Evolutionary conservation across 2,113 vertebrate species (phyloP).

Genomic region (Odobenus rosmarus): DNA sequence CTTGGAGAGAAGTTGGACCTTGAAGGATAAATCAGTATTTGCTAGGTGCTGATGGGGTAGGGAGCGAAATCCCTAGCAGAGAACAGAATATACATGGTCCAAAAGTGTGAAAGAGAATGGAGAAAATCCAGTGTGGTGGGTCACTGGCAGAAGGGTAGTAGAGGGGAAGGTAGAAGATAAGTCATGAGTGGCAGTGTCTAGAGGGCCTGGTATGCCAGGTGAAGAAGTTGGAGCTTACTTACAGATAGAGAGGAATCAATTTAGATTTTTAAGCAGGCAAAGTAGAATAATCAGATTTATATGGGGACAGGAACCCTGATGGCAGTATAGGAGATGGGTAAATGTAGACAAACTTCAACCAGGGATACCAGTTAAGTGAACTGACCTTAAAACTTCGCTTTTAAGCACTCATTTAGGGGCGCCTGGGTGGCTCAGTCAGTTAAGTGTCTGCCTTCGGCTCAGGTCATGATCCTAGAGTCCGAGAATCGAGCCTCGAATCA

Average conservation of each 20-base stretch:
- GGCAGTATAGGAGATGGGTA: neutral
- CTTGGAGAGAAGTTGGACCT: neutral
- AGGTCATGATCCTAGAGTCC: no score
- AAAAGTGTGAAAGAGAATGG: neutral
- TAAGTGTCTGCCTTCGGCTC: neutral
- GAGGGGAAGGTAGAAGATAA: neutral
- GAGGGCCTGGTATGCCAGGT: neutral
- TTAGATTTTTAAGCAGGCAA: constrained; percentile 22
- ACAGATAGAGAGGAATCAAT: neutral
- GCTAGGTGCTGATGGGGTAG: neutral
- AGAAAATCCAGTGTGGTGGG: neutral
- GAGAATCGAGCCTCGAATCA: no score
- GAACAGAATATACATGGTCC: neutral
- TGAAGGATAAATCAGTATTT: neutral
- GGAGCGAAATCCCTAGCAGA: neutral
- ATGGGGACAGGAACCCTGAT: neutral
- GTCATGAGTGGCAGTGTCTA: neutral
- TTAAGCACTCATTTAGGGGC: neutral
- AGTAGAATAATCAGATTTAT: constrained; percentile 27
- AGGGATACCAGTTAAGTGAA: neutral
- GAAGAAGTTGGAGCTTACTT: neutral
- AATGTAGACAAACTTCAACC: neutral
- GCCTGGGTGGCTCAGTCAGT: neutral
- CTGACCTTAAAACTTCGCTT: neutral
- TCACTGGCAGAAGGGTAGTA: neutral